phyloP scores from a whole-genome alignment of 1,140 invertebrate species.

The Chelonus insularis region DNA sequence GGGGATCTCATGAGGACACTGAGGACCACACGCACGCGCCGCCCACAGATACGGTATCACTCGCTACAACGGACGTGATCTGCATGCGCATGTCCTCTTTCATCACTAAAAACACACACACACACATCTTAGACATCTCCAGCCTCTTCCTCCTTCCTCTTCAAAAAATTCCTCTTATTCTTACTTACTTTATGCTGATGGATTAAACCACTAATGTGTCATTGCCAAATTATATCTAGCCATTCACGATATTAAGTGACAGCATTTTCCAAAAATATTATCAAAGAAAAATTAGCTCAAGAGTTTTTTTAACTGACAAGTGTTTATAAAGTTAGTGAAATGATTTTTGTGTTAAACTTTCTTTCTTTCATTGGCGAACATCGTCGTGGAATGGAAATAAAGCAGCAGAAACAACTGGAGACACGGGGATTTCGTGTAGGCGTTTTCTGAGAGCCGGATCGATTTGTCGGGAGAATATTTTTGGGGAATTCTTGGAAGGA shows the following conservation, averaged over 20 bases:
- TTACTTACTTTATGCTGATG: background rate
- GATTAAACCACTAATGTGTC: background rate
- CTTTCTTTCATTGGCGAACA: background rate
- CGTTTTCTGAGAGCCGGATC: slow-evolving; percentile 11
- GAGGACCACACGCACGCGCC: slow-evolving; percentile 57
- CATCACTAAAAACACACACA: slow-evolving; percentile 36
- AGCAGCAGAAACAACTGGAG: slow-evolving; percentile 17
- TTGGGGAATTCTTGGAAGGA: slow-evolving; percentile 16
- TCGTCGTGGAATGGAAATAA: slow-evolving; percentile 3
- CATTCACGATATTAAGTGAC: too few species aligned
- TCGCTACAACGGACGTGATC: slow-evolving; percentile 56
- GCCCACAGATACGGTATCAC: slow-evolving; percentile 60
- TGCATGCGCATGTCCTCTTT: slow-evolving; percentile 53
- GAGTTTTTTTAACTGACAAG: too few species aligned
- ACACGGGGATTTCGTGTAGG: slow-evolving; percentile 8
- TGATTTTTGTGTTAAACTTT: background rate
- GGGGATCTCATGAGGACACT: slow-evolving; percentile 37
- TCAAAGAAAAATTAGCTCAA: too few species aligned
- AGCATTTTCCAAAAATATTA: too few species aligned
- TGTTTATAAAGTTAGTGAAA: too few species aligned
- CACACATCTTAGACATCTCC: background rate
- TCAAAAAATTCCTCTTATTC: background rate
- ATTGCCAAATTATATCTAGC: too few species aligned
- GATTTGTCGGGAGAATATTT: slow-evolving; percentile 22
- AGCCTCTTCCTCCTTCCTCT: slow-evolving; percentile 20